Conservation (phyloP, 2,888 invertebrate species). For the Apodemia zela region DNA sequence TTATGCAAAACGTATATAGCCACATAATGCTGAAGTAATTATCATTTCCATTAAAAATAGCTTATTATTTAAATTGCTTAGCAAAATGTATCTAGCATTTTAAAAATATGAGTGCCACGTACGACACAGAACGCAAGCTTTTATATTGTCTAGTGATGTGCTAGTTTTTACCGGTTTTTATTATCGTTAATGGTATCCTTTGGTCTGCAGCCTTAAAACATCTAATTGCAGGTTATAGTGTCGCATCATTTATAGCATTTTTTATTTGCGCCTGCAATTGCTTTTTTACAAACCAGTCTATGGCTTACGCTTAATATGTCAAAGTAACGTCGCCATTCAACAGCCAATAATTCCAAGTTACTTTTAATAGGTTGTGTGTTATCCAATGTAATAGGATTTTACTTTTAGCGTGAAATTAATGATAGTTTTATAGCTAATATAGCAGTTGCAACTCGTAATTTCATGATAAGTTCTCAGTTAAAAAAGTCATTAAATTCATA, state of each 20-base stretch:
- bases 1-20: not conserved
- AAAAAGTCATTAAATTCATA: too few species aligned
- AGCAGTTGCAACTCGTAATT: too few species aligned
- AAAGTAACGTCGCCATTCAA: conserved; percentile 57
- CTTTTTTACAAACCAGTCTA: conserved; percentile 62
- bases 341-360: conserved; percentile 57
- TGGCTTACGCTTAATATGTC: conserved; percentile 67
- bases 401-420: too few species aligned
- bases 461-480: too few species aligned
- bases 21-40: not conserved
- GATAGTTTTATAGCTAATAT: too few species aligned
- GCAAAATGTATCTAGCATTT: conserved; percentile 15
- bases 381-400: too few species aligned
- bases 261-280: conserved; percentile 53
- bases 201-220: conserved; percentile 44
- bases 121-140: conserved; percentile 3
- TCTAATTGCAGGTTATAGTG: conserved; percentile 54
- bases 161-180: conserved; percentile 18
- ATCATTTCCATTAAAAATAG: conserved; percentile 1
- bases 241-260: conserved; percentile 56
- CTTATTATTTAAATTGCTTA: conserved; percentile 14
- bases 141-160: conserved; percentile 10
- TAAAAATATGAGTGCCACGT: conserved; percentile 1
- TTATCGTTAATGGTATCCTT: conserved; percentile 46
- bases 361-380: conserved; percentile 31